A percentile compares a stretch with the other conserved stretches of the same genome.
Conservation (phyloP, 92 coral and sea anemone genomes). For the Plumapathes pennacea region DNA sequence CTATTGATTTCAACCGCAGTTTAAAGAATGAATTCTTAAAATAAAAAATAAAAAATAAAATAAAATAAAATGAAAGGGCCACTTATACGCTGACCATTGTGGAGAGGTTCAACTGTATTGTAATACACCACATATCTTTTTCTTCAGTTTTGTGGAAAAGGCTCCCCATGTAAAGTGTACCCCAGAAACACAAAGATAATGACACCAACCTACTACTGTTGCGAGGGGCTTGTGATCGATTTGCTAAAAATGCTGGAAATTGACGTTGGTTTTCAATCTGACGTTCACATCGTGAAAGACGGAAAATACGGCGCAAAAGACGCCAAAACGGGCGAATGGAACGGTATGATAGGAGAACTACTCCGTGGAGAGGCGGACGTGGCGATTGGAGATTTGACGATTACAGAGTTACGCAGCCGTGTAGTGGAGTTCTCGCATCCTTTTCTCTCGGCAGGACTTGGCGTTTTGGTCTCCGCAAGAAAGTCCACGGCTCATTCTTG, state of each 20-base stretch:
- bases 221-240: slow-evolving; percentile 57
- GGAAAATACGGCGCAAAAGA: slow-evolving; percentile 50
- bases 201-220: too few species aligned
- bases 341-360: slow-evolving; percentile 71
- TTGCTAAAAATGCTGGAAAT: slow-evolving; percentile 47
- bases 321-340: slow-evolving; percentile 41
- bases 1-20: too few species aligned
- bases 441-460: slow-evolving; percentile 52
- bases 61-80: too few species aligned
- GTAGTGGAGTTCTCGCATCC: slow-evolving; percentile 68
- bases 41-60: too few species aligned
- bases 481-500: too few species aligned
- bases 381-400: slow-evolving; percentile 57
- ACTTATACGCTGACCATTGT: too few species aligned
- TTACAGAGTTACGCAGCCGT: slow-evolving; percentile 56
- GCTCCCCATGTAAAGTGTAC: slow-evolving; percentile 36
- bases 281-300: slow-evolving; percentile 59
- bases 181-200: slow-evolving; percentile 1
- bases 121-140: too few species aligned
- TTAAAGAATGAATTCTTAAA: too few species aligned
- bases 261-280: slow-evolving; percentile 53
- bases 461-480: slow-evolving; percentile 35
- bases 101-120: too few species aligned
- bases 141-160: slow-evolving; percentile 40
- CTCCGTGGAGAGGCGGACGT: slow-evolving; percentile 59